A percentile compares a stretch with the other conserved stretches of the same genome.
Conservation (phyloP, 2,888 invertebrate species). For the Dolichopus griseipennis region DNA sequence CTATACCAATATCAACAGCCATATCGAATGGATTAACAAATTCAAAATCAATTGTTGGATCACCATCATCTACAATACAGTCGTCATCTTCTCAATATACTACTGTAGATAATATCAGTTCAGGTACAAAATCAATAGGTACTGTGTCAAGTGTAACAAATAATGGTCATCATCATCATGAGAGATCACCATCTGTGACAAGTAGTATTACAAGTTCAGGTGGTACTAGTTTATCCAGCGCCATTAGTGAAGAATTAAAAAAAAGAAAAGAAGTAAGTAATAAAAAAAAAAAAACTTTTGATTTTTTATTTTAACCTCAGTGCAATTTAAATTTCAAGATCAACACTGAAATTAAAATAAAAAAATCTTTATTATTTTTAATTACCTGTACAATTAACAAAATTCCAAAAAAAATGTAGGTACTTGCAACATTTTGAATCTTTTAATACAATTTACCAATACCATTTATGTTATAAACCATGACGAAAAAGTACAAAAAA, state of each 20-base stretch:
- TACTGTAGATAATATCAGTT: conserved; percentile 14
- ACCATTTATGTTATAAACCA: no score
- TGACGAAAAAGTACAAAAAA: no score
- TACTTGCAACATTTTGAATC: no score
- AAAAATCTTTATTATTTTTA: no score
- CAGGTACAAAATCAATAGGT: conserved; percentile 14
- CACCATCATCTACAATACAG: background rate
- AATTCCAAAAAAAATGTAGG: no score
- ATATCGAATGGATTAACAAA: background rate
- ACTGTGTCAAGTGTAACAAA: conserved; percentile 13
- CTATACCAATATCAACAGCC: conserved; percentile 33
- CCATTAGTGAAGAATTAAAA: conserved; percentile 61
- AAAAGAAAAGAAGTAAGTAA: conserved; percentile 54
- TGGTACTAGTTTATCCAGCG: conserved; percentile 51
- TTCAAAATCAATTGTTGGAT: no score
- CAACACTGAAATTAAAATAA: no score
- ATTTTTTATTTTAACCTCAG: no score
- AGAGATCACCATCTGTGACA: conserved; percentile 23
- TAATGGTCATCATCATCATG: conserved; percentile 14
- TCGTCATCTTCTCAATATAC: conserved; percentile 12
- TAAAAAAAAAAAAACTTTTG: no score
- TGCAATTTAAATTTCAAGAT: no score
- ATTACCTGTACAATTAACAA: no score
- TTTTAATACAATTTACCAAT: no score
- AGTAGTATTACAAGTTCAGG: conserved; percentile 26